Evolutionary conservation across 2,113 vertebrate species (phyloP).

Genomic region (Daboia siamensis): DNA sequence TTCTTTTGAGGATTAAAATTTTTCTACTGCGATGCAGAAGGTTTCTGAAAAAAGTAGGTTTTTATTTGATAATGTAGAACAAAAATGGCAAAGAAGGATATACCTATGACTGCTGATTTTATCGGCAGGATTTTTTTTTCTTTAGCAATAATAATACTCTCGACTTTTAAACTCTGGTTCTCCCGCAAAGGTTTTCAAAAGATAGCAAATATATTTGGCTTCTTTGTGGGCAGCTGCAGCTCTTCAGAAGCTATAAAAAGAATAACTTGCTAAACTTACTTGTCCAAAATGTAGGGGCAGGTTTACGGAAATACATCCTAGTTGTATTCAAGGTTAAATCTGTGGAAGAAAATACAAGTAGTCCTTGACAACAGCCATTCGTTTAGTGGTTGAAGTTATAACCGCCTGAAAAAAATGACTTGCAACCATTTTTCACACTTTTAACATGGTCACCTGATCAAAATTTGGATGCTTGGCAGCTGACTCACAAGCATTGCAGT

Average conservation of each 20-base stretch:
- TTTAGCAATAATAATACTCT: background rate
- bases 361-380: background rate
- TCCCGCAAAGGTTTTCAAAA: background rate
- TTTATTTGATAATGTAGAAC: background rate
- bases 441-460: background rate
- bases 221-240: background rate
- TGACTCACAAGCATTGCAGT: background rate
- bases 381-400: background rate
- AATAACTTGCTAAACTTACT: background rate
- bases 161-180: background rate
- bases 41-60: background rate
- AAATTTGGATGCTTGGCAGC: background rate
- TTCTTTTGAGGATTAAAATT: background rate
- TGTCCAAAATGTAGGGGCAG: background rate
- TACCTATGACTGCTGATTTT: background rate
- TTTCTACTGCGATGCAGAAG: background rate
- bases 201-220: background rate
- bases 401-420: background rate
- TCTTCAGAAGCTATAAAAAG: background rate
- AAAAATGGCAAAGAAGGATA: background rate
- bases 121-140: background rate
- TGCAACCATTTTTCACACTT: background rate
- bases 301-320: background rate
- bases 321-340: background rate
- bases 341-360: background rate